phyloP scores from a whole-genome alignment of 53 echinoderm and acorn worm species.

The Arbacia lixula region DNA sequence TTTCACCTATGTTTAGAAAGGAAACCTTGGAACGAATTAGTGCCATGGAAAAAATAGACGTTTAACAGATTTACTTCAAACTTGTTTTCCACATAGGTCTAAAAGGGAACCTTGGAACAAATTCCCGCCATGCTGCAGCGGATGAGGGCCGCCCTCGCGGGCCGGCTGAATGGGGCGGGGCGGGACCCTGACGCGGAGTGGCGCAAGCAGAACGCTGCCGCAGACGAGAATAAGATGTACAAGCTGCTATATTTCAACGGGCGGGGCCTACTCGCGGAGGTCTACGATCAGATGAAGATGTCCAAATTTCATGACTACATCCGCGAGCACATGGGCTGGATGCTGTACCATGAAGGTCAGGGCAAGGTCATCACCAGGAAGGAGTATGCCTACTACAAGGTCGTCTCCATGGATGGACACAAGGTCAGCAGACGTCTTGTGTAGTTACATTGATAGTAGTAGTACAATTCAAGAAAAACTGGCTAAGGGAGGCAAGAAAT shows the following conservation, averaged over 20 bases:
- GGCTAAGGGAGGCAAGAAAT: no score
- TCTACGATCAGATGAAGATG: no score
- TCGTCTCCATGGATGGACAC: slow-evolving; percentile 44
- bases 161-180: not conserved
- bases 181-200: slow-evolving; percentile 78
- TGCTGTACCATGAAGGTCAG: slow-evolving; percentile 46
- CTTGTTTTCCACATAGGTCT: no score
- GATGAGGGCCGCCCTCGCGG: slow-evolving; percentile 5
- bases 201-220: slow-evolving; percentile 76
- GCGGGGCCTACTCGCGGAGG: slow-evolving; percentile 65
- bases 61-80: no score
- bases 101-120: no score
- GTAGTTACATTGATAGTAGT: no score
- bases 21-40: no score
- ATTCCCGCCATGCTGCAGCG: slow-evolving; percentile 35
- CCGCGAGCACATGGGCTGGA: slow-evolving; percentile 52
- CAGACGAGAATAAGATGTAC: slow-evolving; percentile 74
- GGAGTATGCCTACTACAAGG: slow-evolving; percentile 68
- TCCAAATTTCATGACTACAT: slow-evolving; percentile 56
- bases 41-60: no score
- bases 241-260: slow-evolving; percentile 69
- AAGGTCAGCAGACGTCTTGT: slow-evolving; percentile 56
- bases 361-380: slow-evolving; percentile 52
- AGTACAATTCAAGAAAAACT: no score
- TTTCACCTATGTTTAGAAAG: no score